Evolutionary conservation across 2,888 invertebrate species (phyloP).

Genomic region (Cyclophora albipunctata): DNA sequence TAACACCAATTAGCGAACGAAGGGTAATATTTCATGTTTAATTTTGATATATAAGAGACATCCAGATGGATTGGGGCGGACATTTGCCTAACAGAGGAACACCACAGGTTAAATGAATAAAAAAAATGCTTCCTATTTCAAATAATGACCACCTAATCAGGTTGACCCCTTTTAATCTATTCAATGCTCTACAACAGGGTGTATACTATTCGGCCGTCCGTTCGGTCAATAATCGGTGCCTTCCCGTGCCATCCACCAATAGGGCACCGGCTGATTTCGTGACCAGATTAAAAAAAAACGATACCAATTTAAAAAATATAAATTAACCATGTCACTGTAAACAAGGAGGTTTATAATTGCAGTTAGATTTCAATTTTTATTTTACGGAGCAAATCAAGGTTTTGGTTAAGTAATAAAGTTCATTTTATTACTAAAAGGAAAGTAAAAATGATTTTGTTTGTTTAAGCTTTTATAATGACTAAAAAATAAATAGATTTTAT

Average conservation of each 20-base stretch:
- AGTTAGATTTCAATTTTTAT: constrained; percentile 18
- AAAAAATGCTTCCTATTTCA: too few species aligned
- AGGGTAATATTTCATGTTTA: too few species aligned
- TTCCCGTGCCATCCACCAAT: constrained; percentile 30
- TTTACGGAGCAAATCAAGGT: constrained; percentile 6
- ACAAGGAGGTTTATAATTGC: constrained; percentile 21
- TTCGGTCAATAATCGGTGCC: constrained; percentile 42
- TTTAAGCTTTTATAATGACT: too few species aligned
- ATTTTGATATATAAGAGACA: too few species aligned
- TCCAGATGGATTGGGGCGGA: too few species aligned
- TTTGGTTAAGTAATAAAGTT: background rate
- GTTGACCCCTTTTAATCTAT: constrained; percentile 8
- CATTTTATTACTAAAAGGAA: too few species aligned
- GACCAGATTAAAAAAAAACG: constrained; percentile 48
- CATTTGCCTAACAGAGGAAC: too few species aligned
- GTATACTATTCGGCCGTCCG: constrained; percentile 11
- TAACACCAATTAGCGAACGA: too few species aligned
- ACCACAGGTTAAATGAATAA: too few species aligned
- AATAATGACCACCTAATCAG: too few species aligned
- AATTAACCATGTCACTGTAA: constrained; percentile 18
- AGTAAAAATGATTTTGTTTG: too few species aligned
- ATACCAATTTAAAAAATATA: constrained; percentile 34
- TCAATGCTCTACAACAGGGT: background rate
- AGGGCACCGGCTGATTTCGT: constrained; percentile 33
- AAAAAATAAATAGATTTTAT: too few species aligned